A percentile compares a stretch with the other conserved stretches of the same genome.
Evolutionary conservation across 2,797 vertebrate genomes (phyloP).

Genomic region (Lepidocolaptes lacrymiger): DNA sequence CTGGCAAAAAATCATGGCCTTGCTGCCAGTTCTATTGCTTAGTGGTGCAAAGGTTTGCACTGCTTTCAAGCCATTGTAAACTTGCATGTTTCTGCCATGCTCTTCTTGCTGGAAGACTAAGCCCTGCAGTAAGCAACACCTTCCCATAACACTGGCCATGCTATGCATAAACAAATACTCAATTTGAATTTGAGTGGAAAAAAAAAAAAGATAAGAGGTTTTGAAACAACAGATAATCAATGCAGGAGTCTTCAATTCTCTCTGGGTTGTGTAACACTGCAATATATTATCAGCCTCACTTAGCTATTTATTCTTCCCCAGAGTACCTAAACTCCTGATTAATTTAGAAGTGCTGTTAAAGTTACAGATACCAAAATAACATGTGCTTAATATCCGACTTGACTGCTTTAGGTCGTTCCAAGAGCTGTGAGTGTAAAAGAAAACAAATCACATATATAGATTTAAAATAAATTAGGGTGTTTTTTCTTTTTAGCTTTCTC

Average conservation of each 20-base stretch:
- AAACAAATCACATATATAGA: not conserved
- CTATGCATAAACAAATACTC: not conserved
- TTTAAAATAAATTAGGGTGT: not conserved
- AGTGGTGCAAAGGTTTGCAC: not conserved
- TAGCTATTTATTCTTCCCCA: constrained; percentile 25
- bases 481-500: not conserved
- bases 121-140: not conserved
- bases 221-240: constrained; percentile 35
- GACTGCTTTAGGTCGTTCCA: not conserved
- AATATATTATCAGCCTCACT: constrained; percentile 15
- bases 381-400: not conserved
- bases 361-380: not conserved
- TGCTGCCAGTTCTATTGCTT: not conserved
- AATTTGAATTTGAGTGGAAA: not conserved
- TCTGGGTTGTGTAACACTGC: not conserved
- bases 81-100: not conserved
- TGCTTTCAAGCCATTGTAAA: not conserved
- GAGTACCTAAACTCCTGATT: not conserved
- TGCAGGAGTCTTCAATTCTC: constrained; percentile 12
- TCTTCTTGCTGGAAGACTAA: not conserved
- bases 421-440: not conserved
- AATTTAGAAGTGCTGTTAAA: not conserved
- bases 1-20: not conserved
- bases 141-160: not conserved
- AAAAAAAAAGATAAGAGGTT: not conserved